Base-by-base conservation (phyloP, 1,140 invertebrate genomes). In the Trinorchestia longiramus region DNA sequence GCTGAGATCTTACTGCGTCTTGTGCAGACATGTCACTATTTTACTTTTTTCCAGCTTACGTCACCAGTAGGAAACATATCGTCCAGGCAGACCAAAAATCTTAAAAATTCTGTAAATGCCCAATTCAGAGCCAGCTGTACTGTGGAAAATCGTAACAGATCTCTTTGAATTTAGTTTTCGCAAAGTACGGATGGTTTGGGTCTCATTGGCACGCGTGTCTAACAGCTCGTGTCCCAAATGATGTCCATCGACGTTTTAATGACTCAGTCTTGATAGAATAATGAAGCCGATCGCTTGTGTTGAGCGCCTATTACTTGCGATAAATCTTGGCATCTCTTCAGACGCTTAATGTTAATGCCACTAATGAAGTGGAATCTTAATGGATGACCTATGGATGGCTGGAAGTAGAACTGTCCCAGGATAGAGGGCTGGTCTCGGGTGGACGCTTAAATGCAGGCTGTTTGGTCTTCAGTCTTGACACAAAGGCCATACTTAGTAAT, bases 401-500 rank as follows among this genome's bases (percentile, higher is more conserved):
- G 62, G 62, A 77, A 77, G 62, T 77, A 77, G 62, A 77, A 77
- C 11, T 77, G 62, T 77, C 62, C 62, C 62, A 77, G 62, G 62
- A 77, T 77, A 77, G 47, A 53, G 47, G 47, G 47, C 47, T 53
- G 47, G 62, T 77, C 62, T 77, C 62, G 62, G 62, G 28, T 36
- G 47, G 62, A 77, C 62, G 62, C 62, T 77, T 77, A 77, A 77
- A 77, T 77, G 62, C 28, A 77, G 62, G 62, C 62, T 77, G 62
- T 77, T 77, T 77, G 62, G 62, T 77, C 47, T 77, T 77, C 62
- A 77, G 62, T 77, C 62, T 77, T 77, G 62, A 77, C 62, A 77
- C 62, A 36, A 77, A 77, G 62, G 62, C 62, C 62, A 36, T 77
- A 36, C 36, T 77, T 77, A 77, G 62, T 77, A 77, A 77, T 77